Base-by-base conservation (phyloP, 2,888 invertebrate species). In the Lithodes maja region DNA sequence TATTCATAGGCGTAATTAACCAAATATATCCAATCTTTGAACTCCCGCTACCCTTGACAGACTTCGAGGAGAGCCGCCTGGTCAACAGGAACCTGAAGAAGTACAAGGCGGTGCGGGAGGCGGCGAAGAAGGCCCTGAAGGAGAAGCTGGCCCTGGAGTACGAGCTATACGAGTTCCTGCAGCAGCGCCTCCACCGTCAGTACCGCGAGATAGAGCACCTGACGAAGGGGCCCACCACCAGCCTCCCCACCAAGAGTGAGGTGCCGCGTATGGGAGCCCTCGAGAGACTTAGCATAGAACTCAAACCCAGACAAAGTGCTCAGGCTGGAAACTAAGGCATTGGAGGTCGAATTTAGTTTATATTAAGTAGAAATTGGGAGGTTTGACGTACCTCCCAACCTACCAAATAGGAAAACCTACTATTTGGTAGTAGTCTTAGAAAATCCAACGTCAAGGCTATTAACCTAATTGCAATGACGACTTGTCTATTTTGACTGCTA, bases 121-220 rank as follows among this genome's bases (percentile, higher is more conserved):
- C 96, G 92, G 96, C 98, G 1, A 97, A 97, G 93, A 96, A 97
- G 81, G 95, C 97, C 85, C 97, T 98, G 2, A 95, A 97, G 92
- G 95, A 95, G 69, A 98, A 98, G 94, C 97, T 98, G 93, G 97
- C 97, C 0, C 95, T 96, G 84, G 98, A 98, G 94, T 97, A 97
- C 12, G 98, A 98, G 93, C 97, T 98, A 94, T 98, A 98, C 94
- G 96, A 98, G 93, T 98, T 98, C 93, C 97, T 97, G 93, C 96
- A 96, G 92, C 97, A 98, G 93, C 95, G 98, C 93, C 95, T 98
- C 33, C 96, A 97, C 93, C 95, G 96, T 93, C 98, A 98, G 93
- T 95, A 96, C 90, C 94, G 55, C 0, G n/a, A 68, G 3, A 69
- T 87, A 15, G 78, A 17, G 1, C 50, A 33, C 17, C 71, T 68